Evolutionary conservation across 2,113 vertebrate species (phyloP).

Genomic region (Mesitornis unicolor): DNA sequence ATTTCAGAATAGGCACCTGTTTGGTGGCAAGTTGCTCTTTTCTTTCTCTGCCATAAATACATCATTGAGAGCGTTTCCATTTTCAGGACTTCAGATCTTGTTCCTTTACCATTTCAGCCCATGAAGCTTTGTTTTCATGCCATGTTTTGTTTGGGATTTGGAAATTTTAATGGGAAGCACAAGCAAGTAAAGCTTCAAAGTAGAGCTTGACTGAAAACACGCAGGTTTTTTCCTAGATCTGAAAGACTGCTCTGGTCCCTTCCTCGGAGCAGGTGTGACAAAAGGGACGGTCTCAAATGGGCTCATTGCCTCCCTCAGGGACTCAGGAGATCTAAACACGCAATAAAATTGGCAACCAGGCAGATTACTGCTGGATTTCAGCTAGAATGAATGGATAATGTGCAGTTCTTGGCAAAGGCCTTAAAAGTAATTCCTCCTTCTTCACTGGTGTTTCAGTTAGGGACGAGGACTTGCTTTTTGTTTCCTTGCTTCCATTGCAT

Average conservation of each 20-base stretch:
- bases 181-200: background rate
- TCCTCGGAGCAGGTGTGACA: background rate
- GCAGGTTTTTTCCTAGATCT: background rate
- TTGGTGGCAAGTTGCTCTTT: background rate
- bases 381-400: background rate
- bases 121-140: background rate
- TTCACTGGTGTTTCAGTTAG: background rate
- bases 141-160: background rate
- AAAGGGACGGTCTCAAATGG: background rate
- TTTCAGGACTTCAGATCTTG: background rate
- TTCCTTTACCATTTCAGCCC: background rate
- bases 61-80: background rate
- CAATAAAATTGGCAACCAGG: background rate
- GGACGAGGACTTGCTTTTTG: fast-evolving
- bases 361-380: background rate
- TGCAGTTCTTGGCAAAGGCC: background rate
- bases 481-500: background rate
- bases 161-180: background rate
- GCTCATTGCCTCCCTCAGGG: background rate
- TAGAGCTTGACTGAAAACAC: background rate
- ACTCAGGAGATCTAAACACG: background rate
- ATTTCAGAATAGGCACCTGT: background rate
- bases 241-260: background rate
- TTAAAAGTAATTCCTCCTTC: background rate
- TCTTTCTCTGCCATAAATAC: background rate